phyloP scores from a whole-genome alignment of 1,140 invertebrate genomes.

The Atta colombica region DNA sequence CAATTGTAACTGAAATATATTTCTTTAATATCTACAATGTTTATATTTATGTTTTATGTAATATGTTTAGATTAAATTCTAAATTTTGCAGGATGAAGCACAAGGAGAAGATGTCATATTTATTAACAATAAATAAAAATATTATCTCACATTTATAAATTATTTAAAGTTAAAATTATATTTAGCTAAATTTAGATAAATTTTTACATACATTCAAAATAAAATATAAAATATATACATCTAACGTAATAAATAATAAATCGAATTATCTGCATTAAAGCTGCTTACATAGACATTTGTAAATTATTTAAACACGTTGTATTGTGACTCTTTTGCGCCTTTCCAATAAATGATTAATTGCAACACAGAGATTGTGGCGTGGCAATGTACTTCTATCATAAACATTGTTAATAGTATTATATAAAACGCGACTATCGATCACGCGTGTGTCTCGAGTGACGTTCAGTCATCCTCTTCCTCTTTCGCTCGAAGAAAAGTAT shows the following conservation, averaged over 20 bases:
- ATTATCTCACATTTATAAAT: not conserved
- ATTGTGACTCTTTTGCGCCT: not conserved
- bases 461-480: constrained; percentile 17
- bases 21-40: constrained; percentile 3
- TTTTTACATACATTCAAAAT: not conserved
- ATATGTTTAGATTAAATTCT: not conserved
- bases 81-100: not conserved
- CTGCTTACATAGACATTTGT: not conserved
- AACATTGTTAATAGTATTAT: constrained; percentile 23
- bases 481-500: constrained; percentile 43
- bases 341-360: constrained; percentile 23
- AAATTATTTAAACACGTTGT: constrained; percentile 16
- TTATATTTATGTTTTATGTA: not conserved
- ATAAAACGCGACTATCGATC: constrained; percentile 26
- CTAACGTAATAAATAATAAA: not conserved
- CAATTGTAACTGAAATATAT: not conserved
- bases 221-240: not conserved
- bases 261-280: not conserved
- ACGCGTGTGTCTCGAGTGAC: not conserved
- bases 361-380: not conserved
- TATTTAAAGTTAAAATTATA: not conserved
- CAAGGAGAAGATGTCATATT: not conserved
- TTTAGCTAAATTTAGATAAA: not conserved
- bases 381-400: constrained; percentile 7
- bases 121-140: not conserved